Evolutionary conservation across 2,888 invertebrate genomes (phyloP), one percentile per base, ranked within the genome.

Genomic region (Watsonalla binaria): DNA sequence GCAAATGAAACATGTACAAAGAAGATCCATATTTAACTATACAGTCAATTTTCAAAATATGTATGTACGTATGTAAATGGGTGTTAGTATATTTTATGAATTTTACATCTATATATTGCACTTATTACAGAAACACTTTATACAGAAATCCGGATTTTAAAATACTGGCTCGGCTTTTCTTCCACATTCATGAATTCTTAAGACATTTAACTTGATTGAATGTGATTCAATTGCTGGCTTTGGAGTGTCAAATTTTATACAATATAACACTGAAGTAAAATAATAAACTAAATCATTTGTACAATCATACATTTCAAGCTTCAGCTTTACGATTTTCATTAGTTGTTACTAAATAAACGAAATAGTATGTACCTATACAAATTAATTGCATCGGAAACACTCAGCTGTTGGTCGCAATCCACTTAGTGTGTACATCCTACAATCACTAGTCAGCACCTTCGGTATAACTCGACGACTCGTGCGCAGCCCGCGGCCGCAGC

Each of bases 151-250:
- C 83, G 82, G 86, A 80, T 83, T 84, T 86, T 83, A 84, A 42
- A 86, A 86, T 88, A 90, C 85, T 90, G 90, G 90, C 90, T 90
- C 90, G 90, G 90, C 79, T 87, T 80, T 77, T 82, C 70, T 79
- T 81, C 75, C 77, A 81, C 78, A 71, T 77, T 76, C 68, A 76
- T 76, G 77, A 76, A 75, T 71, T 74, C 67, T 70, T 68, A 72
- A 71, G 72, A 74, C 61, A 68, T 71, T 71, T 63, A 60, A 57
- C 55, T 74, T 64, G 73, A 77, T 73, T 72, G 72, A 72, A 70
- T 65, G 66, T 74, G 67, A 75, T 80, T 76, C 70, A 58, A 74
- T 70, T 69, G 59, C 70, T 58, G 61, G 74, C 66, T 68, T 68
- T 72, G 72, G 65, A 70, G 70, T 72, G 67, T 67, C 68, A 61